These are phyloP conservation scores for Lepus americanus DNA, from an alignment of 2,113 vertebrate species.

Conservation along the genomic window DNA sequence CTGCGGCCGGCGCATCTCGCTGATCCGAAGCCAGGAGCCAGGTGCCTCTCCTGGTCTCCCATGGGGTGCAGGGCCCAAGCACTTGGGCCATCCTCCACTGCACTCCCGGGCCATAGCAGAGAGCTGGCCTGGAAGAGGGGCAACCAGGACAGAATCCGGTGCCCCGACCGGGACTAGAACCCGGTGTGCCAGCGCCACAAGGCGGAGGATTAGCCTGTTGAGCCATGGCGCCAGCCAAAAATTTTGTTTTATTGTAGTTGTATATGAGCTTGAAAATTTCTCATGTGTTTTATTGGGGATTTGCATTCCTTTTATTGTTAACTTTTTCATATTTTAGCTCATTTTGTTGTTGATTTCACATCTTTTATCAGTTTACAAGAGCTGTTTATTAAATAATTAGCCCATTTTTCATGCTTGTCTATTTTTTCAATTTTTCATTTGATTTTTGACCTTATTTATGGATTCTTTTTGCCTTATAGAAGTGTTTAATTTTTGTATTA, in stretches of 20 bases:
- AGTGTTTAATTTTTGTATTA: conserved; percentile 10
- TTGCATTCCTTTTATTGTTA: conserved; percentile 3
- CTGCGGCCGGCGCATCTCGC: too few species aligned
- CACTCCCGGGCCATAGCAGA: too few species aligned
- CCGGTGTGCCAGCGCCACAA: too few species aligned
- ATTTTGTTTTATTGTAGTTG: neutral
- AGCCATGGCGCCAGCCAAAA: neutral
- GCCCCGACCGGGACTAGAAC: too few species aligned
- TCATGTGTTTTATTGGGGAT: neutral
- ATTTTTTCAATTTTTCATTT: conserved; percentile 49
- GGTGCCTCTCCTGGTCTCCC: too few species aligned
- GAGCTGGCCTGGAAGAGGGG: too few species aligned
- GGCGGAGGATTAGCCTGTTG: too few species aligned
- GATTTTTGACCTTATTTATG: conserved; percentile 15
- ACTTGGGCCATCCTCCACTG: too few species aligned
- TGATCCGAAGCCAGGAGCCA: too few species aligned
- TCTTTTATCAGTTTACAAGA: conserved; percentile 18
- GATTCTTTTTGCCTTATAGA: neutral
- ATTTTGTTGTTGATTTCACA: neutral
- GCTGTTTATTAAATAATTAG: neutral
- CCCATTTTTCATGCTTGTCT: neutral
- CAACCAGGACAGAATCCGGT: too few species aligned
- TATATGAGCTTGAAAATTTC: neutral
- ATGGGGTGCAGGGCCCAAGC: too few species aligned
- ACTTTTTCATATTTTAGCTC: neutral